Evolutionary conservation across 2,888 invertebrate genomes (phyloP), one percentile per base, ranked within the genome.

Genomic region (Apeira syringaria): DNA sequence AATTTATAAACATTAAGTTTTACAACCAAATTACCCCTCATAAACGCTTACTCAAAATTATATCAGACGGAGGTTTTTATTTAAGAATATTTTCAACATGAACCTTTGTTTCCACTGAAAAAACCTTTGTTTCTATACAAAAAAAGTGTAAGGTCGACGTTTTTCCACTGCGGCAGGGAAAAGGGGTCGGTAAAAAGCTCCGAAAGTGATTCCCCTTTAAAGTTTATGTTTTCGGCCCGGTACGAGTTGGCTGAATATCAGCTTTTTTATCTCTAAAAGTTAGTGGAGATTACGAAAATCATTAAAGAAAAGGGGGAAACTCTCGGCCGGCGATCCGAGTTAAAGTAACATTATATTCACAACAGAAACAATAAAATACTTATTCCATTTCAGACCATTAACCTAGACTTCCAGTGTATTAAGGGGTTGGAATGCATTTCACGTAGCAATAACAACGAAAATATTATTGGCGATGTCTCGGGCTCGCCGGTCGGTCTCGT

Each of bases 381-480:
- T 53, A 48, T 48, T 54, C 45, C 50, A 47, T 49, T 54, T 46
- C 49, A 41, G 46, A 53, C 47, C 50, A 61, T 61, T 58, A 59
- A 57, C 56, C 56, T 56, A 53, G 45, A 43, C 49, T 62, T 59
- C 50, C 50, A 34, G 53, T 47, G 46, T 55, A 56, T 53, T 38
- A 60, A 59, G 50, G 55, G 57, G 60, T 61, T 50, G 53, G 58
- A 68, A 62, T 66, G 59, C 65, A 67, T 67, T 71, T 56, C 60
- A 57, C 55, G 58, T 61, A 68, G 62, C 63, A 72, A 70, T 70
- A 72, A 71, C 71, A 73, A 66, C 64, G 61, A 78, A 73, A 74
- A 77, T 77, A 76, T 70, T 75, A 75, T 76, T 69, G 67, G 74
- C 66, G 74, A 74, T 72, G 72, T 71, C 68, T 71, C 61, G 56